Evolutionary conservation across 2,113 vertebrate species (phyloP).

Genomic region (Trematomus loennbergii): DNA sequence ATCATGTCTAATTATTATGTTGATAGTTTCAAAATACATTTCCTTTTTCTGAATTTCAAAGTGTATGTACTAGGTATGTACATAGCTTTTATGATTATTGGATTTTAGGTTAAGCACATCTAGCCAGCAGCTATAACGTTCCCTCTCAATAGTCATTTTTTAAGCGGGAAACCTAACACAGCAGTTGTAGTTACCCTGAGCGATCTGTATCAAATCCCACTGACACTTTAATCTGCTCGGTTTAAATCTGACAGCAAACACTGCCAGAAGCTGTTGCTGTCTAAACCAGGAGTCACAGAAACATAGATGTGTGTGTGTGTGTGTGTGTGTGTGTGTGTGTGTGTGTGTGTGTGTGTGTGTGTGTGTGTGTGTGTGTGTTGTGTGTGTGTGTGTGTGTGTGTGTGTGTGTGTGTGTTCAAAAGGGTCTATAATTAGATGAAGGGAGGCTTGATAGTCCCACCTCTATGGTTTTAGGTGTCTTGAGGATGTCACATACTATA

Average conservation of each 20-base stretch:
- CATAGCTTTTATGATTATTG: background rate
- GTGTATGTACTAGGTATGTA: background rate
- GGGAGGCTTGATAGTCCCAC: slow-evolving; percentile 39
- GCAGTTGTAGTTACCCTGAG: background rate
- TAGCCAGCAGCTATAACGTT: background rate
- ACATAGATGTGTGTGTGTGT: background rate
- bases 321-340: slow-evolving; percentile 15
- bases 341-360: background rate
- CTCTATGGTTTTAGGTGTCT: slow-evolving; percentile 62
- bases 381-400: slow-evolving; percentile 2
- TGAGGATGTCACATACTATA: slow-evolving; percentile 53
- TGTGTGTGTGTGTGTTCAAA: slow-evolving; percentile 1
- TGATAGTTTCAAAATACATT: background rate
- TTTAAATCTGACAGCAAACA: slow-evolving; percentile 25
- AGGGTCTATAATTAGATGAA: slow-evolving; percentile 29
- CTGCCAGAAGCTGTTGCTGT: slow-evolving; percentile 22
- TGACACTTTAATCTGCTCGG: slow-evolving; percentile 33
- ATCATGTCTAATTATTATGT: background rate
- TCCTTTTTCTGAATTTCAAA: background rate
- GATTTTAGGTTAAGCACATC: no score
- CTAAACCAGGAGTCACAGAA: background rate
- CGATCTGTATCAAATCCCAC: slow-evolving; percentile 38
- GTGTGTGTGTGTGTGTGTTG: background rate
- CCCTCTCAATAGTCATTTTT: background rate
- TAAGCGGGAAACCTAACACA: slow-evolving; percentile 38